phyloP scores from a whole-genome alignment of 2,113 vertebrate species.

The Paramisgurnus dabryanus region DNA sequence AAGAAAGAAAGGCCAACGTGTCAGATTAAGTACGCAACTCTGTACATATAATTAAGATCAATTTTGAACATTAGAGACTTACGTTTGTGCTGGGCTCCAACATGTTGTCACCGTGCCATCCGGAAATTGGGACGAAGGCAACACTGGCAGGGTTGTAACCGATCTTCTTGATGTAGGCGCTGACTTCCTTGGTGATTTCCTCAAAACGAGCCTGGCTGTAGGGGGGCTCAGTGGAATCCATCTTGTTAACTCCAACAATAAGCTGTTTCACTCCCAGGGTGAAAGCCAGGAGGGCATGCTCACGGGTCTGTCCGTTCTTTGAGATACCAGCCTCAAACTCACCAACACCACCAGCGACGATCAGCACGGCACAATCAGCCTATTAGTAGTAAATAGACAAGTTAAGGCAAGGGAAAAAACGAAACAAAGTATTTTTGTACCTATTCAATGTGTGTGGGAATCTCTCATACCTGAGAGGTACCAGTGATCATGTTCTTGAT shows the following conservation, averaged over 20 bases:
- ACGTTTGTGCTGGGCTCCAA: constrained; percentile 73
- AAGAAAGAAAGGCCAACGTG: neutral
- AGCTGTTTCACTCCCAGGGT: constrained; percentile 75
- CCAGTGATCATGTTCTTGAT: constrained; percentile 67
- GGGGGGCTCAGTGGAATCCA: constrained; percentile 80
- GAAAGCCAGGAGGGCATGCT: constrained; percentile 67
- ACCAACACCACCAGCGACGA: constrained; percentile 66
- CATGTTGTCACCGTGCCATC: constrained; percentile 83
- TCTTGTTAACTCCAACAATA: constrained; percentile 80
- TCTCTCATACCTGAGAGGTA: constrained; percentile 49
- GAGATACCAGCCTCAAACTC: constrained; percentile 70
- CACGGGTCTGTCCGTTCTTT: constrained; percentile 68
- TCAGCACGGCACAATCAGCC: constrained; percentile 69
- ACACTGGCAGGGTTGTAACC: constrained; percentile 77
- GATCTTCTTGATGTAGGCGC: constrained; percentile 80
- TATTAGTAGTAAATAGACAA: neutral
- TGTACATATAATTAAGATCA: neutral
- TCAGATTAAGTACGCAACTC: neutral
- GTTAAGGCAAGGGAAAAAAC: neutral
- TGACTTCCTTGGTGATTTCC: constrained; percentile 80
- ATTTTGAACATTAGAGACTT: neutral
- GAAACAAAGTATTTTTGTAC: no score
- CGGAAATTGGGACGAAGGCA: constrained; percentile 79
- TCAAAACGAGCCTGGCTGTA: constrained; percentile 76
- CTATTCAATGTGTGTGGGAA: neutral